Percentiles rank a stretch among this genome's conserved stretches.
Conservation (phyloP, 2,888 invertebrate species). For the Drosophila flavopinicola region DNA sequence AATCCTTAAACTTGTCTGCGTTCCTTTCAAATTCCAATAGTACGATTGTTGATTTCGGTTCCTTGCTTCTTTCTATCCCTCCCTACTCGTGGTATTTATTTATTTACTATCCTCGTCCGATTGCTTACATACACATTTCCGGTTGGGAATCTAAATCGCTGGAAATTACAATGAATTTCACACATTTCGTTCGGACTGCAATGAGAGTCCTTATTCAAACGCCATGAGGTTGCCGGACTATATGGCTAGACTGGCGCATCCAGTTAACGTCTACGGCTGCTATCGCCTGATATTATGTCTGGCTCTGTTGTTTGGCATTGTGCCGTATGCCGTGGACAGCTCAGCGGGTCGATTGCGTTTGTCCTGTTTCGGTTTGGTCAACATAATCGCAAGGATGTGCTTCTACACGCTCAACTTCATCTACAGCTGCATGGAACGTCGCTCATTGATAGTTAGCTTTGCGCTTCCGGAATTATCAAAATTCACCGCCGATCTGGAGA, state of each 20-base stretch:
- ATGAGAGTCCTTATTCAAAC: slow-evolving; percentile 30
- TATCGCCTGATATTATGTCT: slow-evolving; percentile 62
- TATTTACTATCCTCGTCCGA: too few species aligned
- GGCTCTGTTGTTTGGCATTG: slow-evolving; percentile 64
- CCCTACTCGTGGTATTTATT: too few species aligned
- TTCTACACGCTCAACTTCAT: slow-evolving; percentile 51
- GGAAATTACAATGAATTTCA: not conserved
- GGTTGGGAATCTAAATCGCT: slow-evolving; percentile 15
- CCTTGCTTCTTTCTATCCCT: too few species aligned
- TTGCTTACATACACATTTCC: not conserved
- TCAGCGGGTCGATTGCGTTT: slow-evolving; percentile 18
- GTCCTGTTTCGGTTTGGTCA: slow-evolving; percentile 56
- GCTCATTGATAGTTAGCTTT: slow-evolving; percentile 69
- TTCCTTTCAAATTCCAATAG: too few species aligned
- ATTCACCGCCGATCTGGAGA: slow-evolving; percentile 72
- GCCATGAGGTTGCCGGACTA: slow-evolving; percentile 52
- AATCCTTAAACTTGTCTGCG: too few species aligned
- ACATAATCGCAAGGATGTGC: slow-evolving; percentile 53
- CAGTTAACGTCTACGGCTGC: slow-evolving; percentile 74
- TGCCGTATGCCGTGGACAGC: slow-evolving; percentile 62
- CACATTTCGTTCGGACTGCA: not conserved
- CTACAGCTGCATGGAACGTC: slow-evolving; percentile 37
- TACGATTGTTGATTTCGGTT: too few species aligned
- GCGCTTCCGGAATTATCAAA: slow-evolving; percentile 66
- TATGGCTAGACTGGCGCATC: slow-evolving; percentile 45